Evolutionary conservation across 1,140 invertebrate genomes (phyloP), one percentile per base, ranked within the genome.

Genomic region (Teleopsis dalmanni): DNA sequence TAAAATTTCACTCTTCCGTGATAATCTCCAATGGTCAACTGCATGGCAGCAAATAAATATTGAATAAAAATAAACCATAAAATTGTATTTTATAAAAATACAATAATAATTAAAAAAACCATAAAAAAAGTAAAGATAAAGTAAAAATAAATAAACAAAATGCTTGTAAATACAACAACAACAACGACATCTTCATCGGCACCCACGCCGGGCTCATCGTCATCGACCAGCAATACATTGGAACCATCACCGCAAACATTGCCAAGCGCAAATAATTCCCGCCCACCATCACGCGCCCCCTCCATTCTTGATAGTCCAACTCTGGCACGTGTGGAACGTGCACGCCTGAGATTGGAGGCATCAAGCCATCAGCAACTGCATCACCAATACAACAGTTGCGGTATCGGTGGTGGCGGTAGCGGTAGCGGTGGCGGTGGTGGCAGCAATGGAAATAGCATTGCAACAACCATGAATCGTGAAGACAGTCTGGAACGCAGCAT

Each of bases 241-340:
- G 63, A 66, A 44, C 53, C 63, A 35, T 51, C 58, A 3, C 34
- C 13, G 40, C 46, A 23, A 44, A 45, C 53, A 33, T 56, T 58
- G 36, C 55, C 54, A 43, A 52, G 55, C 14, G n/a, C 40, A 34
- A 29, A 27, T 29, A 62, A 64, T 31, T 64, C 64, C 10, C 60
- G 64, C 6, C 64, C 68, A 19, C 66, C 71, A 19, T 69, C 65
- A 8, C 57, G 65, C 10, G 59, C 69, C 1, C 72, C 75, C 36
- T 75, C 74, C 26, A 75, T 78, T 35, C 58, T 77, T 50, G 76
- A 78, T 62, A 77, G 76, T 36, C 76, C 76, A 21, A 78, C 75
- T 44, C 59, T 78, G 54, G 76, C 76, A 35, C 66, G 76, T 44
- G 76, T 78, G 37, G 76, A 77, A 59, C 67, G 76, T 50, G 76